Conservation (phyloP, 2,113 vertebrate genomes). For the Spermophilus dauricus region DNA sequence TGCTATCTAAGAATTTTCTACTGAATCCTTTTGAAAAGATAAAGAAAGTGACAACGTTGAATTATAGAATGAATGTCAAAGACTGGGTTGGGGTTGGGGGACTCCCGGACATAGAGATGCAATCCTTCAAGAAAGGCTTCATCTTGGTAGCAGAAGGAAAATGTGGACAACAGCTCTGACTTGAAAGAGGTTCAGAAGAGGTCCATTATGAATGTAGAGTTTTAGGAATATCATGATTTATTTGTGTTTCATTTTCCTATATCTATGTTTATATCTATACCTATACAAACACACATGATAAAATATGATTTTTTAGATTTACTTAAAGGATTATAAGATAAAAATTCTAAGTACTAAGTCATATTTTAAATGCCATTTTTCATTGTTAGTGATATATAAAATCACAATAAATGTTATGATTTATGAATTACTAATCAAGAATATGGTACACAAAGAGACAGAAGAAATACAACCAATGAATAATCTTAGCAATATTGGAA, state of each 20-base stretch:
- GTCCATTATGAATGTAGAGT: background rate
- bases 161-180: background rate
- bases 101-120: background rate
- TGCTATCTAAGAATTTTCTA: slow-evolving; percentile 13
- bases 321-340: background rate
- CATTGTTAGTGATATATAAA: background rate
- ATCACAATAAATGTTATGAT: background rate
- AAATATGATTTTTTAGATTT: background rate
- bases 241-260: background rate
- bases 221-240: slow-evolving; percentile 21
- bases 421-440: background rate
- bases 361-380: slow-evolving; percentile 7
- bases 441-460: background rate
- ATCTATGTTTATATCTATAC: background rate
- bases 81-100: too few species aligned
- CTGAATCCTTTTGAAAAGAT: background rate
- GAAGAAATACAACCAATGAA: slow-evolving; percentile 18
- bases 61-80: background rate
- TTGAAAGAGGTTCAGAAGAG: background rate
- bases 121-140: background rate
- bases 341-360: background rate
- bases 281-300: background rate
- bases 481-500: background rate
- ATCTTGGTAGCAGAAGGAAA: background rate
- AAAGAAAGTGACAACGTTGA: background rate